These are phyloP conservation scores for Drosophila pandora DNA, from an alignment of 1,140 invertebrate genomes.

Conservation along the genomic window DNA sequence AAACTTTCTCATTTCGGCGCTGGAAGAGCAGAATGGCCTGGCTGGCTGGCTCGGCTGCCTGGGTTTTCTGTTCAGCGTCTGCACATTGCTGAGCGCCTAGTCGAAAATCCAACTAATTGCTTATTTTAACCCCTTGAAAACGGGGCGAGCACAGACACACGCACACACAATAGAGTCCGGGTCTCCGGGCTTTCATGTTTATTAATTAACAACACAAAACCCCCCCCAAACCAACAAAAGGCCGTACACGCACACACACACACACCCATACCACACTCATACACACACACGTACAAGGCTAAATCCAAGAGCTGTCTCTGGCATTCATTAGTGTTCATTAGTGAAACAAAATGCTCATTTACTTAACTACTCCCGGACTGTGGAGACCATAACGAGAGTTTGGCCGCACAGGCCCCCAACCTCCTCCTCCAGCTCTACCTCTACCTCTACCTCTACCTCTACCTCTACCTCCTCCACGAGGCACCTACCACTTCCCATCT, in stretches of 20 bases:
- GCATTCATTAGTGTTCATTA: conserved; percentile 83
- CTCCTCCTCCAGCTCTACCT: conserved; percentile 1
- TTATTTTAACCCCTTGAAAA: conserved; percentile 84
- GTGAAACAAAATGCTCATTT: conserved; percentile 83
- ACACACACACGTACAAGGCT: conserved; percentile 29
- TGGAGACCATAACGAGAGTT: conserved; percentile 51
- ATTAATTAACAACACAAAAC: conserved; percentile 83
- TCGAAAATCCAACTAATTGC: conserved; percentile 84
- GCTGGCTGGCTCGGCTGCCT: conserved; percentile 19
- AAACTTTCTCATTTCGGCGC: conserved; percentile 74
- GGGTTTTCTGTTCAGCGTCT: conserved; percentile 65
- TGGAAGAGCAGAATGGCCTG: conserved; percentile 67
- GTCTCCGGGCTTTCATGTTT: conserved; percentile 72
- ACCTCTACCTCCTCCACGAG: conserved; percentile 1
- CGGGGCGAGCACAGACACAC: conserved; percentile 62
- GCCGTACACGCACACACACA: conserved; percentile 50
- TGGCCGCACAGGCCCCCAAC: conserved; percentile 2
- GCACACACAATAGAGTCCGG: conserved; percentile 58
- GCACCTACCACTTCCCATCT: background rate
- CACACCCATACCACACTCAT: conserved; percentile 8
- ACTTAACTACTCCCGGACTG: conserved; percentile 76
- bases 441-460: conserved; percentile 5
- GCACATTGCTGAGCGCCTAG: conserved; percentile 80
- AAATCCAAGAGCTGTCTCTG: conserved; percentile 77
- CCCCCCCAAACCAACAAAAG: conserved; percentile 74